These are phyloP conservation scores for Forbesichthys agassizii DNA, from an alignment of 2,113 vertebrate species.

Conservation along the genomic window DNA sequence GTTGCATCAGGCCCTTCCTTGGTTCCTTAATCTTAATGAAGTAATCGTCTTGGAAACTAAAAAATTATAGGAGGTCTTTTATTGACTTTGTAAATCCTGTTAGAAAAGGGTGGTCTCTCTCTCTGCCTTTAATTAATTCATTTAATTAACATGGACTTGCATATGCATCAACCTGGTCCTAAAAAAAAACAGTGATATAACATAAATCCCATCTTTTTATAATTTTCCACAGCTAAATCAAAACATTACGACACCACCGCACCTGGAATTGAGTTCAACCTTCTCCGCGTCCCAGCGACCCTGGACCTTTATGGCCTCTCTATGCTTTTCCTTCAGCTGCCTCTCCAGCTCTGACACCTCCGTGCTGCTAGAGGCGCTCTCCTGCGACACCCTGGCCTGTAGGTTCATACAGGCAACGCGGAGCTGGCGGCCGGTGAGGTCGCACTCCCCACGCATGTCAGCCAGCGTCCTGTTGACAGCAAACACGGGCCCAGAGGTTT, in stretches of 20 bases:
- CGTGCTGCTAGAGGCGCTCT: slow-evolving; percentile 42
- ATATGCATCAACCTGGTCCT: too few species aligned
- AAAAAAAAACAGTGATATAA: too few species aligned
- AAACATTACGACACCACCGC: not conserved
- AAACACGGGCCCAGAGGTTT: slow-evolving; percentile 6
- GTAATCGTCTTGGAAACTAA: too few species aligned
- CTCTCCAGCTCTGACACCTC: slow-evolving; percentile 68
- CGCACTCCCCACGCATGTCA: slow-evolving; percentile 74
- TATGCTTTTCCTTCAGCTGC: slow-evolving; percentile 76
- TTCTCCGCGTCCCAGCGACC: slow-evolving; percentile 79
- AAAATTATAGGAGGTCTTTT: too few species aligned
- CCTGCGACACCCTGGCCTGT: slow-evolving; percentile 61
- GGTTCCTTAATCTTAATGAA: too few species aligned
- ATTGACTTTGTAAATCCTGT: too few species aligned
- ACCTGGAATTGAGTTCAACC: slow-evolving; percentile 83
- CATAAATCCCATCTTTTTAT: too few species aligned
- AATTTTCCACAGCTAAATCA: not conserved
- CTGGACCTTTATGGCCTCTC: slow-evolving; percentile 80
- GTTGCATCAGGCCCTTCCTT: too few species aligned
- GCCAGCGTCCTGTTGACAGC: slow-evolving; percentile 74
- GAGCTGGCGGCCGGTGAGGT: slow-evolving; percentile 61
- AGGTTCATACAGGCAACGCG: slow-evolving; percentile 75
- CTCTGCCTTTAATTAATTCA: too few species aligned
- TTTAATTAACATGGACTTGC: too few species aligned
- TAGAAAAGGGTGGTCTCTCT: too few species aligned